Evolutionary conservation across 2,888 invertebrate genomes (phyloP).

Genomic region (Drosophila eohydei): DNA sequence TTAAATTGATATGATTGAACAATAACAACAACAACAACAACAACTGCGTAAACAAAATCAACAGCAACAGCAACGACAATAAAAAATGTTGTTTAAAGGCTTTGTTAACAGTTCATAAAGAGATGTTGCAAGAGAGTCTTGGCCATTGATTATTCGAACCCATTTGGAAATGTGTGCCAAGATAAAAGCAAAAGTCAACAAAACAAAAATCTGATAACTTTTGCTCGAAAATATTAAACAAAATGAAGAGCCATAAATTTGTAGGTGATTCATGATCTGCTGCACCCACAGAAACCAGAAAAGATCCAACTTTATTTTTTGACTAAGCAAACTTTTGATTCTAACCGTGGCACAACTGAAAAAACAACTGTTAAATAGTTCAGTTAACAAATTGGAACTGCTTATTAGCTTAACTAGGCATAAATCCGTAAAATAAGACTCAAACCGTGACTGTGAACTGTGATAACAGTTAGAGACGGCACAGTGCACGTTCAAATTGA

Average conservation of each 20-base stretch:
- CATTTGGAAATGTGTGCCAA: constrained; percentile 52
- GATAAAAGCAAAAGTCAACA: constrained; percentile 62
- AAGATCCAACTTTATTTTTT: neutral
- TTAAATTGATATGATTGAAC: constrained; percentile 28
- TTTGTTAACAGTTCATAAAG: constrained; percentile 53
- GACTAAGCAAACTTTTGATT: neutral
- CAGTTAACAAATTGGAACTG: neutral
- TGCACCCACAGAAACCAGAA: neutral
- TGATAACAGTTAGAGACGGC: constrained; percentile 14
- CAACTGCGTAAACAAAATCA: constrained; percentile 26
- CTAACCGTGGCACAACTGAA: neutral
- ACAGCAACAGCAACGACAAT: constrained; percentile 3
- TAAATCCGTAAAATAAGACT: neutral
- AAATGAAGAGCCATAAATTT: constrained; percentile 39
- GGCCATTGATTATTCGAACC: constrained; percentile 40
- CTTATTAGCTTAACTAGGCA: neutral
- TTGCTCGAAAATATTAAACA: constrained; percentile 13
- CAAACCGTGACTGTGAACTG: constrained; percentile 2
- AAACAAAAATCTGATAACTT: constrained; percentile 40
- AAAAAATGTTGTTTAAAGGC: constrained; percentile 59
- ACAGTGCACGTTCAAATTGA: neutral
- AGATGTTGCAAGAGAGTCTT: constrained; percentile 38
- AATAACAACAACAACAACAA: constrained; percentile 22
- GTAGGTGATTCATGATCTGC: constrained; percentile 19
- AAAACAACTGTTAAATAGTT: neutral